A percentile compares a stretch with the other conserved stretches of the same genome.
Evolutionary conservation across 1,140 invertebrate genomes (phyloP).

Genomic region (Pseudomyrmex cubaensis): DNA sequence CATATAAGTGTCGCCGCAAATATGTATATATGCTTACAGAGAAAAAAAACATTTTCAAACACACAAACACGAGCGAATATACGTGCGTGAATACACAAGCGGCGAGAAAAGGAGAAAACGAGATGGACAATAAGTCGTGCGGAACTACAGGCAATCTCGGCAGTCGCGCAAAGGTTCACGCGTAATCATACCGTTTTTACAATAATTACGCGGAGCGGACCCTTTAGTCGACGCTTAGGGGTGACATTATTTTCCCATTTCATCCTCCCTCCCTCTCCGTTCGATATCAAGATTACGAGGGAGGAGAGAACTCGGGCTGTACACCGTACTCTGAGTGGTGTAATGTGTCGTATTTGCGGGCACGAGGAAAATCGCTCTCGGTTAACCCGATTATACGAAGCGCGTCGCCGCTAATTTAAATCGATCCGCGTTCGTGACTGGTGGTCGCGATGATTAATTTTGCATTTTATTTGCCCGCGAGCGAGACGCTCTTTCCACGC

Average conservation of each 20-base stretch:
- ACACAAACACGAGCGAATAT: neutral
- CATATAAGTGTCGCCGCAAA: neutral
- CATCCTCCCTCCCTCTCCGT: neutral
- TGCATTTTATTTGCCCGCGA: slow-evolving; percentile 55
- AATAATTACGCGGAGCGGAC: slow-evolving; percentile 70
- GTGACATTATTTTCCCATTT: slow-evolving; percentile 74
- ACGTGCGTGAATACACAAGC: neutral
- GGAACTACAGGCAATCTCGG: neutral
- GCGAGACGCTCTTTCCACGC: slow-evolving; percentile 46
- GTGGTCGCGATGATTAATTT: slow-evolving; percentile 46
- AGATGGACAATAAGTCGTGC: slow-evolving; percentile 37
- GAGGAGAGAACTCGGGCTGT: neutral
- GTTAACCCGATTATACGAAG: slow-evolving; percentile 51
- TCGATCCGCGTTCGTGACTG: slow-evolving; percentile 51
- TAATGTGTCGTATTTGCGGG: slow-evolving; percentile 61
- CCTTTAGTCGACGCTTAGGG: slow-evolving; percentile 67
- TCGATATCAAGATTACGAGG: slow-evolving; percentile 63
- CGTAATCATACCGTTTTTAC: slow-evolving; percentile 79
- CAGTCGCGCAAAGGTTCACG: slow-evolving; percentile 15
- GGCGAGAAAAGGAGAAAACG: slow-evolving; percentile 29
- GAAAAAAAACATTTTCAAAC: neutral
- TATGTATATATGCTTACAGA: neutral
- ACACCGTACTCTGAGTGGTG: neutral
- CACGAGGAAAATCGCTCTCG: slow-evolving; percentile 57
- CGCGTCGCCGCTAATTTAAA: slow-evolving; percentile 41